These are phyloP conservation scores for Mastomys natalensis DNA, from an alignment of 2,113 vertebrate genomes.

Conservation along the genomic window DNA sequence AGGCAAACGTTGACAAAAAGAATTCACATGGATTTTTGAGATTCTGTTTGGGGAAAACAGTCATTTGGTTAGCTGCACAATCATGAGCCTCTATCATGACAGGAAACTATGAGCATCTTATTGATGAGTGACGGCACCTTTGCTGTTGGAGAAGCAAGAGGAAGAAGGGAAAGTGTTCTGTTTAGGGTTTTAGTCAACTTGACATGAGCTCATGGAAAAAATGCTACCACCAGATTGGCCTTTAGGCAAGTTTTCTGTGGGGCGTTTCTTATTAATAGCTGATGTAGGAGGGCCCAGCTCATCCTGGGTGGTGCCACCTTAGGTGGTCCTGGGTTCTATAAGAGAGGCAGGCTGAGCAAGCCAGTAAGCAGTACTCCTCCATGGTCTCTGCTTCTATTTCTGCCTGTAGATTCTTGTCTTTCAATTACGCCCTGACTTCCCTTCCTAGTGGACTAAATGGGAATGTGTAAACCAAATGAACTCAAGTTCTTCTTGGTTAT, in stretches of 20 bases:
- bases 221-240: neutral
- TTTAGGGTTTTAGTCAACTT: neutral
- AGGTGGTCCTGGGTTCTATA: neutral
- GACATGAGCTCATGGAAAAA: neutral
- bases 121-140: conserved; percentile 23
- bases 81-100: neutral
- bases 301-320: neutral
- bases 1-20: neutral
- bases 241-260: neutral
- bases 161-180: neutral
- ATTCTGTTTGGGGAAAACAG: neutral
- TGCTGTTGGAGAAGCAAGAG: neutral
- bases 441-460: neutral
- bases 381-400: neutral
- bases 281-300: neutral
- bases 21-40: neutral
- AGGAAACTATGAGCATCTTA: conserved; percentile 16
- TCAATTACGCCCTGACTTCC: neutral
- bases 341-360: neutral
- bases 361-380: neutral
- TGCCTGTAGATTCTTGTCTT: neutral
- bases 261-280: neutral
- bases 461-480: neutral
- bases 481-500: neutral
- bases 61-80: neutral